Evolutionary conservation across 1,140 invertebrate genomes (phyloP), one percentile per base, ranked within the genome.

Genomic region (Drosophila dunni): DNA sequence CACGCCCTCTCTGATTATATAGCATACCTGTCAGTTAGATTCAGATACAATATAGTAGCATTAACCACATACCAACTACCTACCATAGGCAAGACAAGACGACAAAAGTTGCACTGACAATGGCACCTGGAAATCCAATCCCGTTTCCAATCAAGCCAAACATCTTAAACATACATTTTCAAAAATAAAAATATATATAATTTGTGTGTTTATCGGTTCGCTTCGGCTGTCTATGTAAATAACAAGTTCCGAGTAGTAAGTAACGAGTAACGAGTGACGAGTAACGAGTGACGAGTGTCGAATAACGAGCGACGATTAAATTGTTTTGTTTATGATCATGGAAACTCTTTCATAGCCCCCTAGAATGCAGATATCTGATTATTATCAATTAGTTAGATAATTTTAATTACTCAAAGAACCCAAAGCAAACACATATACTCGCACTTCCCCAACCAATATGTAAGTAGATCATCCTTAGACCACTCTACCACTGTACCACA

Each of bases 371-470:
- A 29, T 45, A 20, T 34, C 24, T 6, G 24, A 13, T 61, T 24
- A 11, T 7, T 38, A 66, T 45, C 51, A 36, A 76, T 84, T 83
- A 83, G 81, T 73, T 83, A 83, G 81, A 81, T 84, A 84, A 83
- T 83, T 83, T 83, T 77, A 73, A 66, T 29, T 20, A 76, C 40
- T 40, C 63, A 74, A 48, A 68, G 1, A 60, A 11, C 50, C 60
- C 36, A 69, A 42, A 63, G 15, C 42, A 44, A 38, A 10, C 36
- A 38, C 36, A 38, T 10, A 10, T 7, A 38, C 8, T 38, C 17
- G n/a, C 33, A 38, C 34, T 50, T 7, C 51, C 13, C 58, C 48
- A 53, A 53, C 33, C 50, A 51, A 53, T 34, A 42, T 20, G 40
- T 70, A 42, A 13, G 40, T 70, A 70, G 67, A 38, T 45, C 33